Evolutionary conservation across 2,113 vertebrate species (phyloP).

Genomic region (Pollachius pollachius): DNA sequence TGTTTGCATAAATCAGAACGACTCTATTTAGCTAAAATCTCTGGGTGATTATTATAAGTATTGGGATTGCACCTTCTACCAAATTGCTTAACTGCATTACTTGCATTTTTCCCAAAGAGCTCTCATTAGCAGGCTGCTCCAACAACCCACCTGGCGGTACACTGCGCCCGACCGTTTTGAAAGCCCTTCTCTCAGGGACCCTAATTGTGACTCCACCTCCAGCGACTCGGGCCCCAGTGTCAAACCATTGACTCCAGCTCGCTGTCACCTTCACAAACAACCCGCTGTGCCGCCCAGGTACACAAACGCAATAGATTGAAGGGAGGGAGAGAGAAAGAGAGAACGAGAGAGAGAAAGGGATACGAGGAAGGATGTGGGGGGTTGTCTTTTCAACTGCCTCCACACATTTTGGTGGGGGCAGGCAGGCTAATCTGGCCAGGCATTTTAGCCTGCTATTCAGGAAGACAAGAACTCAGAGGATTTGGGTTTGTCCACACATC

Average conservation of each 20-base stretch:
- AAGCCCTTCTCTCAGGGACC: conserved; percentile 24
- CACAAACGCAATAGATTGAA: conserved; percentile 52
- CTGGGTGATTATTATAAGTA: too few species aligned
- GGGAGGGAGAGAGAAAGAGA: conserved; percentile 44
- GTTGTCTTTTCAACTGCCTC: conserved; percentile 70
- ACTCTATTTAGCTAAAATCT: too few species aligned
- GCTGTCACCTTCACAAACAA: conserved; percentile 58
- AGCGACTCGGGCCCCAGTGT: conserved; percentile 39
- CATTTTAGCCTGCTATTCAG: conserved; percentile 71
- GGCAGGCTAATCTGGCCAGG: conserved; percentile 68
- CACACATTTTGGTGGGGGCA: conserved; percentile 69
- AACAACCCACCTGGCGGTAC: too few species aligned
- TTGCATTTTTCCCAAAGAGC: too few species aligned
- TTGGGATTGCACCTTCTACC: too few species aligned
- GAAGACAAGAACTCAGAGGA: conserved; percentile 68
- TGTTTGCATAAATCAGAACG: too few species aligned
- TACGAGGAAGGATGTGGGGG: conserved; percentile 20
- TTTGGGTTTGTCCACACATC: conserved; percentile 74
- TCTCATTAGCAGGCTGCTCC: too few species aligned
- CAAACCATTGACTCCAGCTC: conserved; percentile 60
- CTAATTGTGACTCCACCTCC: conserved; percentile 21
- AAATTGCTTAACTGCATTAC: too few species aligned
- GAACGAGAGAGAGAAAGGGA: conserved; percentile 7
- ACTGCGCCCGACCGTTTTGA: too few species aligned
- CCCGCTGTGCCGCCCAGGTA: conserved; percentile 54